Conservation (phyloP, 2,797 vertebrate genomes). For the Amazona ochrocephala region DNA sequence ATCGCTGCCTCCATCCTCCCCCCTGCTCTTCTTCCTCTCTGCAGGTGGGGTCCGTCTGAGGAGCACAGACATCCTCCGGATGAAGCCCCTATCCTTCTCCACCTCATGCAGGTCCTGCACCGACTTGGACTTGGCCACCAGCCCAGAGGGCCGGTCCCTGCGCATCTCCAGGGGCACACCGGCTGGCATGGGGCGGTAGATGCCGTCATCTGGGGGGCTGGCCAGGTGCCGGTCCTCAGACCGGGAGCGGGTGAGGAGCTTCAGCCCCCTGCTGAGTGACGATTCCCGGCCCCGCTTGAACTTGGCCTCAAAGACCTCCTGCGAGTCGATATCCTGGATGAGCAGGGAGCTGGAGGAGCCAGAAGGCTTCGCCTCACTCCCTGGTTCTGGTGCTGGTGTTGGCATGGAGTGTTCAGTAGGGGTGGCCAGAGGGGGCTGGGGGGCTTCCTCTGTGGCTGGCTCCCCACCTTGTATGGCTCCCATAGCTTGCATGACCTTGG, state of each 20-base stretch:
- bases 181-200: constrained; percentile 89
- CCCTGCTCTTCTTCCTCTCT: constrained; percentile 83
- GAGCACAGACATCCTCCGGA: constrained; percentile 85
- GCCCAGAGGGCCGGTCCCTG: constrained; percentile 65
- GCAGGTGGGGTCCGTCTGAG: constrained; percentile 85
- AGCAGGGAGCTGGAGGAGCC: constrained; percentile 65
- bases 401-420: fast-evolving
- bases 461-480: constrained; percentile 67
- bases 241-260: constrained; percentile 88
- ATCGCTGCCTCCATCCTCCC: constrained; percentile 74
- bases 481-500: constrained; percentile 93
- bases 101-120: constrained; percentile 92
- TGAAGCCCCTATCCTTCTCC: constrained; percentile 88
- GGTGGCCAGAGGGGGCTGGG: neutral
- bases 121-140: constrained; percentile 90
- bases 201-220: constrained; percentile 81
- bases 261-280: constrained; percentile 88
- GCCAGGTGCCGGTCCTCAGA: constrained; percentile 86
- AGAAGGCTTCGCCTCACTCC: neutral
- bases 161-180: constrained; percentile 91
- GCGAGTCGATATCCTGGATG: constrained; percentile 90
- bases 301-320: constrained; percentile 93
- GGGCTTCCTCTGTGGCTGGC: neutral
- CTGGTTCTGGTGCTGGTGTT: neutral
- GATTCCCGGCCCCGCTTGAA: constrained; percentile 92